phyloP scores from a whole-genome alignment of 2,797 vertebrate genomes.

The Sparus aurata region DNA sequence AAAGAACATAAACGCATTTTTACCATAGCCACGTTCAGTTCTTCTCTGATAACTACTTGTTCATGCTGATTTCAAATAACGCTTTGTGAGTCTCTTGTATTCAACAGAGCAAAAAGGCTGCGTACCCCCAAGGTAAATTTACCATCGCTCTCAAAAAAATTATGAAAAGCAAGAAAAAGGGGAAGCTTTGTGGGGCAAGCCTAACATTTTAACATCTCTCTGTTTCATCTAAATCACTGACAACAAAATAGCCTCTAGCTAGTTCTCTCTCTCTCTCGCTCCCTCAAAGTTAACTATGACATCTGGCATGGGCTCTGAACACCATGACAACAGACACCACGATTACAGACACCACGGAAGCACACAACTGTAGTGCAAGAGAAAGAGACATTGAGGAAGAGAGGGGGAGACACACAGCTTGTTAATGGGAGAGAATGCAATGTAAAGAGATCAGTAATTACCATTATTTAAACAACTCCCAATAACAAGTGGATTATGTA shows the following conservation, averaged over 20 bases:
- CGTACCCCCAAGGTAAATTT: constrained; percentile 84
- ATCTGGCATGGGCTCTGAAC: constrained; percentile 91
- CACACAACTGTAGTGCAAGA: constrained; percentile 83
- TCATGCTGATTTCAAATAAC: constrained; percentile 78
- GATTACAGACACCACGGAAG: constrained; percentile 83
- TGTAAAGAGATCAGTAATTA: constrained; percentile 87
- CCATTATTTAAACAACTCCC: constrained; percentile 85
- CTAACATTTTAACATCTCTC: constrained; percentile 86
- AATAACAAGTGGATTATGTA: constrained; percentile 85
- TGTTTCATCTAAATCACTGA: constrained; percentile 89
- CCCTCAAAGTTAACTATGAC: constrained; percentile 89
- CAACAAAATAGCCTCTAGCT: constrained; percentile 89
- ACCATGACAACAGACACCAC: constrained; percentile 88
- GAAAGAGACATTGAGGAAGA: constrained; percentile 66
- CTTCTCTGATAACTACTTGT: constrained; percentile 71
- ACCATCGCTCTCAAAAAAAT: constrained; percentile 60
- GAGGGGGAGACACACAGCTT: constrained; percentile 73
- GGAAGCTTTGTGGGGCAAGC: constrained; percentile 81
- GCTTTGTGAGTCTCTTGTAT: constrained; percentile 71
- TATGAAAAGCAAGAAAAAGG: constrained; percentile 53
- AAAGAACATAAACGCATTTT: constrained; percentile 53
- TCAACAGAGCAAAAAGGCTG: constrained; percentile 78
- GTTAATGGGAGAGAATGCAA: constrained; percentile 85
- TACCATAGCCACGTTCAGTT: constrained; percentile 54
- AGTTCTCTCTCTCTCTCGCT: constrained; percentile 70